Percentiles rank a stretch among this genome's conserved stretches.
Conservation (phyloP, 2,888 invertebrate genomes). For the Nephrotoma flavescens region DNA sequence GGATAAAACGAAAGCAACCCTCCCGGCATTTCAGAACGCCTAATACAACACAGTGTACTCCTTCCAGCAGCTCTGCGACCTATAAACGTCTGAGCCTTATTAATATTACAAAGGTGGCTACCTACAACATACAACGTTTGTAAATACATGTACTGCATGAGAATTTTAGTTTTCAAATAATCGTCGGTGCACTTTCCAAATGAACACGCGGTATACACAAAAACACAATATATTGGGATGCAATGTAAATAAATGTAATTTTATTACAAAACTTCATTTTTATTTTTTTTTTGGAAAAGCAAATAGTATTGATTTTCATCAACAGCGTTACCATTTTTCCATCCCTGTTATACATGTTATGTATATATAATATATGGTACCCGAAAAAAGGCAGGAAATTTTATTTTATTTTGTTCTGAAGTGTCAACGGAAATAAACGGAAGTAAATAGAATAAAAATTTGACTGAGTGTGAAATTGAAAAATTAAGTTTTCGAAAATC, state of each 20-base stretch:
- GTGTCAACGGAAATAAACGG: background rate
- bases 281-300: background rate
- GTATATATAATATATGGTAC: background rate
- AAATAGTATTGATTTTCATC: background rate
- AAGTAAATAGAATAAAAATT: background rate
- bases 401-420: background rate
- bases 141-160: no score
- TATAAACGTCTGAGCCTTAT: no score
- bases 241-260: background rate
- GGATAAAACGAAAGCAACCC: no score
- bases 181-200: no score
- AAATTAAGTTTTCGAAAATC: background rate
- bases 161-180: no score
- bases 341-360: background rate
- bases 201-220: background rate
- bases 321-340: background rate
- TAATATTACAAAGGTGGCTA: no score
- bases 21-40: no score
- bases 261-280: background rate
- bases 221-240: background rate
- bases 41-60: no score
- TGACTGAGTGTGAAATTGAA: background rate
- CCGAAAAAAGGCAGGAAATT: background rate
- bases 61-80: no score
- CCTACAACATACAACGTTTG: no score